Percentiles rank a stretch among this genome's conserved stretches.
Evolutionary conservation across 2,797 vertebrate genomes (phyloP).

Genomic region (Phataginus tricuspis): DNA sequence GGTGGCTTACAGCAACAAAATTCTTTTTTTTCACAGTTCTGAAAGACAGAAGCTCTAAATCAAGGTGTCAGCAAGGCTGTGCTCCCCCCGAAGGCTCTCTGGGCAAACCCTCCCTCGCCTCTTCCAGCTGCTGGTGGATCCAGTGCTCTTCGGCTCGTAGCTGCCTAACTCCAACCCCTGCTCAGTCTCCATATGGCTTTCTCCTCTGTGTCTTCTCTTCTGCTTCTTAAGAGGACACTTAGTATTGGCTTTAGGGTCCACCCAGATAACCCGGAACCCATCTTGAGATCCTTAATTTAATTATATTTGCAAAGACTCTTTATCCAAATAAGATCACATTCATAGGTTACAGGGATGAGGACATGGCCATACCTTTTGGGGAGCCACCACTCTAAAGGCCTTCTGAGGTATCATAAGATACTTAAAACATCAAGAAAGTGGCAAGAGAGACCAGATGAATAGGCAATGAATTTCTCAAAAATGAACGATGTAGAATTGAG

Average conservation of each 20-base stretch:
- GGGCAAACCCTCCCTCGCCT: neutral
- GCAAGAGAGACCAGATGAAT: neutral
- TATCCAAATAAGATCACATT: neutral
- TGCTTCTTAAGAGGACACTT: neutral
- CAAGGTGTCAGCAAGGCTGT: neutral
- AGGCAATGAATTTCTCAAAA: neutral
- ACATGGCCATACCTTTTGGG: neutral
- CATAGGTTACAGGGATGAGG: neutral
- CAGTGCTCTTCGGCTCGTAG: neutral
- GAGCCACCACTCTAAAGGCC: neutral
- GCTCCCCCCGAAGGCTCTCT: neutral
- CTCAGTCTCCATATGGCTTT: neutral
- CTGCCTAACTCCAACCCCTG: neutral
- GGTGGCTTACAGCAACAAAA: neutral
- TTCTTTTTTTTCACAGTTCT: neutral
- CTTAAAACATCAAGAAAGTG: neutral
- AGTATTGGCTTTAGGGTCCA: neutral
- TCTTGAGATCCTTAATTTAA: neutral
- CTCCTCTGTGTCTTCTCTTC: neutral
- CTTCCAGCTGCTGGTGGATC: neutral
- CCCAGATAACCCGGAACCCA: neutral
- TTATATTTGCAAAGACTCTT: neutral
- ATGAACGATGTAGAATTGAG: neutral
- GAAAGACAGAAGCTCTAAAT: neutral
- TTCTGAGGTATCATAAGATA: neutral